Conservation (phyloP, 53 echinoderm and acorn worm genomes). For the Holothuria leucospilota region DNA sequence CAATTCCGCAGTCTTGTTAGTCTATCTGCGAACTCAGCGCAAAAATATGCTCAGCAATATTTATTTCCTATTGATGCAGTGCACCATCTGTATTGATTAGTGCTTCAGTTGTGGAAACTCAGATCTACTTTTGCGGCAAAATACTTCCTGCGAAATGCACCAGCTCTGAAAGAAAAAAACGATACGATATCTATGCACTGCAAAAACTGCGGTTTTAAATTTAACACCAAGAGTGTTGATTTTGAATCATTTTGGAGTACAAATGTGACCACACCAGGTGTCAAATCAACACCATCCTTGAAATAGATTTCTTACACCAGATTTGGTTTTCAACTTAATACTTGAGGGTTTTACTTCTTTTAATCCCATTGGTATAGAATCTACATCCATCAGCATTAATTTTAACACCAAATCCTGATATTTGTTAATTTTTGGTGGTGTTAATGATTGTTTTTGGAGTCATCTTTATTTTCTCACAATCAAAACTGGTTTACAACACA, state of each 20-base stretch:
- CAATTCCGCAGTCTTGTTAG: too few species aligned
- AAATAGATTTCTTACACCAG: background rate
- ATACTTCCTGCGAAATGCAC: too few species aligned
- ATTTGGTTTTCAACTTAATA: background rate
- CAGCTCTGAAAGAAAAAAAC: too few species aligned
- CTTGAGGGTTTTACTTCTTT: background rate
- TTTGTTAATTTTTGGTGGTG: background rate
- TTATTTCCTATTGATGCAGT: too few species aligned
- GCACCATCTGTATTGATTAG: too few species aligned
- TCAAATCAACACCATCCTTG: slow-evolving; percentile 8
- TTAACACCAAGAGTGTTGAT: slow-evolving; percentile 22
- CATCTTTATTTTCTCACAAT: background rate
- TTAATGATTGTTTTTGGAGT: background rate
- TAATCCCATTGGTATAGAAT: background rate
- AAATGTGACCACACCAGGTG: slow-evolving; percentile 34
- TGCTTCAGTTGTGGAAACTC: too few species aligned
- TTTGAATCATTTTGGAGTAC: background rate
- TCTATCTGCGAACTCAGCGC: too few species aligned
- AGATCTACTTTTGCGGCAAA: too few species aligned
- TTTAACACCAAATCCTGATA: slow-evolving; percentile 2
- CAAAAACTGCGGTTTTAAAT: slow-evolving; percentile 32
- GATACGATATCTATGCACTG: too few species aligned
- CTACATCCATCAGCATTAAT: background rate
- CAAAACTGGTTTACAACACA: too few species aligned
- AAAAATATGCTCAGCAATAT: too few species aligned